These are phyloP conservation scores for Geotrupes spiniger DNA, from an alignment of 2,888 invertebrate genomes.

Conservation along the genomic window DNA sequence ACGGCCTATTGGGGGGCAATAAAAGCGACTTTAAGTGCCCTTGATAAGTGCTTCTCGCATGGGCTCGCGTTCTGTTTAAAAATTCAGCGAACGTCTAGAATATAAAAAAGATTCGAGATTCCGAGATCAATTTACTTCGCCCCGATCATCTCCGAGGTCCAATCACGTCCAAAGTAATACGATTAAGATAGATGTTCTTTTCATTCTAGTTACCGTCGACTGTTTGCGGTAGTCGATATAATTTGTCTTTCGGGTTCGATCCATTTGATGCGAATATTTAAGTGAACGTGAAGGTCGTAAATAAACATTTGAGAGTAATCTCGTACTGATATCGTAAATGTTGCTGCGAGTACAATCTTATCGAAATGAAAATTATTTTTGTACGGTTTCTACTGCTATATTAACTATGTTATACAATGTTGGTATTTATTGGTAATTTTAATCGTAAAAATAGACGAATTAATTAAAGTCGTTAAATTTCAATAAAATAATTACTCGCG, in stretches of 20 bases:
- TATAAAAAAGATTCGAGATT: conserved; percentile 36
- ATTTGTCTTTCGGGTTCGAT: conserved; percentile 8
- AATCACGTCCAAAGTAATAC: conserved; percentile 29
- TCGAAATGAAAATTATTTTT: too few species aligned
- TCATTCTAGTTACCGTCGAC: conserved; percentile 8
- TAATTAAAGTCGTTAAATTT: neutral
- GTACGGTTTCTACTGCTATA: too few species aligned
- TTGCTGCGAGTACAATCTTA: too few species aligned
- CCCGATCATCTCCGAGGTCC: conserved; percentile 26
- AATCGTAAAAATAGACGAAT: too few species aligned
- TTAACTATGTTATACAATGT: too few species aligned
- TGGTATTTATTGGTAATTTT: too few species aligned
- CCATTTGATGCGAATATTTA: too few species aligned
- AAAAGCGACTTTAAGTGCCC: conserved; percentile 51
- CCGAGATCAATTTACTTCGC: conserved; percentile 23
- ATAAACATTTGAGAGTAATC: too few species aligned
- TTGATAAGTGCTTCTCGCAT: conserved; percentile 47
- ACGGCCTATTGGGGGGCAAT: conserved; percentile 52
- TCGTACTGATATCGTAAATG: too few species aligned
- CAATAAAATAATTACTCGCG: conserved; percentile 7
- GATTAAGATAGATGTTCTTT: conserved; percentile 31
- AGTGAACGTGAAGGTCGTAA: too few species aligned
- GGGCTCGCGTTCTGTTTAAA: conserved; percentile 42
- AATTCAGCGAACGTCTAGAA: conserved; percentile 43
- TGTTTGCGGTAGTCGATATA: neutral